Evolutionary conservation across 2,113 vertebrate genomes (phyloP), one percentile per base, ranked within the genome.

Genomic region (Bettongia penicillata): DNA sequence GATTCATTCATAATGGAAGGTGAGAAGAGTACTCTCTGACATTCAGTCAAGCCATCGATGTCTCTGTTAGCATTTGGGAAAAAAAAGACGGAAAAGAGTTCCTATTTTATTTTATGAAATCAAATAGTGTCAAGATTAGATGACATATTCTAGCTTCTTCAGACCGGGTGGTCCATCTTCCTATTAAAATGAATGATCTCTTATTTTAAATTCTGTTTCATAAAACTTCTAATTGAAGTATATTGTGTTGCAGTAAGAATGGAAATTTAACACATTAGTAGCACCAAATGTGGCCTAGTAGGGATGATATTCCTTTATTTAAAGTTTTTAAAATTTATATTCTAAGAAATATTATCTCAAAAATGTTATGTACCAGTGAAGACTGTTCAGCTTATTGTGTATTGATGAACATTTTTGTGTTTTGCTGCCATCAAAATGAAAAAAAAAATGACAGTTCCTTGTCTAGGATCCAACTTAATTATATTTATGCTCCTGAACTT

Each of bases 1-100:
- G 99, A 99, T 96, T 98, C 99, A 2, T 99, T 99, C 89, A 90
- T 99, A 16, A 97, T 99, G 96, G 99, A 99, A 98, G 99, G 99
- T 99, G 96, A 98, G 97, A 92, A 96, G 90, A 52, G 53, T 43
- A 49, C 0, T 0, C 0, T 0, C 31, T 55, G 22, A 92, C 2
- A 3, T 51, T 52, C 68, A 22, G 51, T 47, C 43, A 84, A 84
- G n/a, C n/a, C 68, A 43, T 84, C 43, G 37, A 43, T n/a, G 52
- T 89, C 93, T 91, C 77, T 91, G 23, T 92, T 91, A 92, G 51
- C 52, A 31, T 37, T 93, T 50, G 1, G 53, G 3, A n/a, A 61
- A 61, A 91, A 23, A 52, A 26, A 24, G 53, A n/a, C 43, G 43
- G n/a, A 84, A 84, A 84, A 43, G 68, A 84, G 43, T 23, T 43